Percentiles rank a stretch among this genome's conserved stretches.
Evolutionary conservation across 2,888 invertebrate genomes (phyloP).

Genomic region (Scaptomyza caliginosa): DNA sequence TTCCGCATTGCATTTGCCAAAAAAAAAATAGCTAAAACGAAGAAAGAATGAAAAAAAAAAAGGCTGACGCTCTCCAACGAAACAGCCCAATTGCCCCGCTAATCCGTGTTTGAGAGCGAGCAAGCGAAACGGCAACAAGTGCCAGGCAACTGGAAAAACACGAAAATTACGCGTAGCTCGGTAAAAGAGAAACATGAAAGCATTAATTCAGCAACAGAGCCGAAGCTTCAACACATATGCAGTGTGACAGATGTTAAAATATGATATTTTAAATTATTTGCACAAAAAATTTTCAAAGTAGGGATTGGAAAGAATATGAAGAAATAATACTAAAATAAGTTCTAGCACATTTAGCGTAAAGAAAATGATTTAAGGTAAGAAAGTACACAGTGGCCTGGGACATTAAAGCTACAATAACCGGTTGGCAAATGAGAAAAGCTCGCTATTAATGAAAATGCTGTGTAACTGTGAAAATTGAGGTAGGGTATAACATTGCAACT

Average conservation of each 20-base stretch:
- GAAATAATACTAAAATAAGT: too few species aligned
- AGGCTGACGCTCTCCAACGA: not conserved
- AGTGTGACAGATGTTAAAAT: too few species aligned
- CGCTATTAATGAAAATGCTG: too few species aligned
- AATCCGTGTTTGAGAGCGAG: slow-evolving; percentile 35
- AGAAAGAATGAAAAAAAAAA: slow-evolving; percentile 25
- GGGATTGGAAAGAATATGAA: too few species aligned
- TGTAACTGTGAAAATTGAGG: too few species aligned
- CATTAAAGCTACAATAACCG: too few species aligned
- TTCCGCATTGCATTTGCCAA: slow-evolving; percentile 63
- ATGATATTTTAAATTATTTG: too few species aligned
- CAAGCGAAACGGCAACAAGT: slow-evolving; percentile 55
- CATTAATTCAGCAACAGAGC: not conserved
- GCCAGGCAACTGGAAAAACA: slow-evolving; percentile 56
- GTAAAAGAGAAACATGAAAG: not conserved
- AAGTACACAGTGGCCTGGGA: too few species aligned
- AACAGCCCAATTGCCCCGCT: slow-evolving; percentile 11
- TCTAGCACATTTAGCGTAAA: too few species aligned
- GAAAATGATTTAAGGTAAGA: too few species aligned
- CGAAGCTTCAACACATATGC: not conserved
- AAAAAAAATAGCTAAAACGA: slow-evolving; percentile 22
- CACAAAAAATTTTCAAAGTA: too few species aligned
- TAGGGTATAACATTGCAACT: slow-evolving; percentile 2
- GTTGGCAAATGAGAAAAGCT: too few species aligned
- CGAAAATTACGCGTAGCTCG: slow-evolving; percentile 23